Evolutionary conservation across 2,797 vertebrate species (phyloP).

Genomic region (Aplochiton taeniatus): DNA sequence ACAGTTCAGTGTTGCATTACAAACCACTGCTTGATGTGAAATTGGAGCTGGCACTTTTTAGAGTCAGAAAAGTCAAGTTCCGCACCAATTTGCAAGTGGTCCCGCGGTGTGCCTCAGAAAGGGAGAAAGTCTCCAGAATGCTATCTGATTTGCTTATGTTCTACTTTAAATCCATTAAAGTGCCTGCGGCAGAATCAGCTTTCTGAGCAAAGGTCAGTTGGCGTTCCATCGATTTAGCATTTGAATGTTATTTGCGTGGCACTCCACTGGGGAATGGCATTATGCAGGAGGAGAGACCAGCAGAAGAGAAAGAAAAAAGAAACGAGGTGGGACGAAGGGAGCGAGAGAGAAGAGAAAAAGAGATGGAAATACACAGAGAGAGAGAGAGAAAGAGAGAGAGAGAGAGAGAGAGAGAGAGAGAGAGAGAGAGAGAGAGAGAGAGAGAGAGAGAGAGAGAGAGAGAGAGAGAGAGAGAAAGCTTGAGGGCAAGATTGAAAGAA

Average conservation of each 20-base stretch:
- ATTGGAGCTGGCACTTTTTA: slow-evolving; percentile 23
- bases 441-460: not conserved
- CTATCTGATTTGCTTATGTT: slow-evolving; percentile 20
- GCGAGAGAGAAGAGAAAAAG: too few relatives aligned
- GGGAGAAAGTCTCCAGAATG: slow-evolving; percentile 2
- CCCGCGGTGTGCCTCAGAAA: slow-evolving; percentile 28
- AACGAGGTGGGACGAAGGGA: slow-evolving; percentile 6
- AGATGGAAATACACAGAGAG: not conserved
- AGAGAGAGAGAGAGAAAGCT: not conserved
- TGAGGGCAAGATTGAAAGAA: slow-evolving; percentile 2
- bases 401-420: not conserved
- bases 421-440: not conserved
- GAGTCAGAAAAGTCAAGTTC: slow-evolving; percentile 40
- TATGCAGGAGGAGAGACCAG: slow-evolving; percentile 6
- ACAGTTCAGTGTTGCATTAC: not conserved
- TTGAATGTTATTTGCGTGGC: slow-evolving; percentile 28
- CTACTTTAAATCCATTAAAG: slow-evolving; percentile 48
- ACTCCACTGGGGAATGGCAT: slow-evolving; percentile 14
- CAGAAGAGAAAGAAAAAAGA: not conserved
- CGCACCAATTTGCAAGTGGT: slow-evolving; percentile 41
- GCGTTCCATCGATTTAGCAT: slow-evolving; percentile 53
- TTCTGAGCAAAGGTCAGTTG: slow-evolving; percentile 55
- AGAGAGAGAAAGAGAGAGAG: not conserved
- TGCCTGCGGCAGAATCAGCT: slow-evolving; percentile 45
- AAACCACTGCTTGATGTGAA: slow-evolving; percentile 25